Conservation (phyloP, 2,113 vertebrate species). For the Synodontis membranacea region DNA sequence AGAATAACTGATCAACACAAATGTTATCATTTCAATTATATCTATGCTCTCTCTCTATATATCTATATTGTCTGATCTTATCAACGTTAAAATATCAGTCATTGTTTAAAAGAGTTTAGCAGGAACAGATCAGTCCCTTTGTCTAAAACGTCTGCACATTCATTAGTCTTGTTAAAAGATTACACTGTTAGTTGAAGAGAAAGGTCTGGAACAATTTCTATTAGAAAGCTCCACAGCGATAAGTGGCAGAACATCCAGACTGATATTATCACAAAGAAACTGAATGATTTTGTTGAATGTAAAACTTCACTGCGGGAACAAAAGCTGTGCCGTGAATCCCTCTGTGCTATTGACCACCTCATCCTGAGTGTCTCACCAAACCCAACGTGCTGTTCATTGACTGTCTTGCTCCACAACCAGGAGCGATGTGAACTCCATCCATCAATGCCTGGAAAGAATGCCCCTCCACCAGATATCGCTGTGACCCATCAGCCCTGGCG, state of each 20-base stretch:
- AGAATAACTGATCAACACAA: neutral
- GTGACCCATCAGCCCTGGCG: conserved; percentile 51
- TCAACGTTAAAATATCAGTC: neutral
- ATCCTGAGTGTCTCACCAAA: conserved; percentile 19
- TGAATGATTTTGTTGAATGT: conserved; percentile 23
- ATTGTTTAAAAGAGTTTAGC: neutral
- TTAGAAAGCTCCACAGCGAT: neutral
- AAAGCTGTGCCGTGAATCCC: conserved; percentile 1
- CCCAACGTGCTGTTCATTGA: conserved; percentile 29
- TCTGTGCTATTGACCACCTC: conserved; percentile 41
- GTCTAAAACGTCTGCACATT: neutral
- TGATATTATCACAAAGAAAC: conserved; percentile 23
- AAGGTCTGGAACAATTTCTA: neutral
- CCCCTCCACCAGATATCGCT: conserved; percentile 44
- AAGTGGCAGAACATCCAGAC: conserved; percentile 14
- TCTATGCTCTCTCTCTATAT: neutral
- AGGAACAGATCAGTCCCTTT: neutral
- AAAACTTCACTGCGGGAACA: conserved; percentile 25
- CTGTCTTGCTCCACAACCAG: conserved; percentile 32
- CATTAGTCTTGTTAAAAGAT: conserved; percentile 22
- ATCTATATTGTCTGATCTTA: neutral
- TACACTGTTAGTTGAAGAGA: conserved; percentile 2
- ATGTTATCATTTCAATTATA: neutral
- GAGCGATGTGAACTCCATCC: conserved; percentile 43
- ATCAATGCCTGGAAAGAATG: conserved; percentile 48